Evolutionary conservation across 2,888 invertebrate species (phyloP).

Genomic region (Periphyllus acericola): DNA sequence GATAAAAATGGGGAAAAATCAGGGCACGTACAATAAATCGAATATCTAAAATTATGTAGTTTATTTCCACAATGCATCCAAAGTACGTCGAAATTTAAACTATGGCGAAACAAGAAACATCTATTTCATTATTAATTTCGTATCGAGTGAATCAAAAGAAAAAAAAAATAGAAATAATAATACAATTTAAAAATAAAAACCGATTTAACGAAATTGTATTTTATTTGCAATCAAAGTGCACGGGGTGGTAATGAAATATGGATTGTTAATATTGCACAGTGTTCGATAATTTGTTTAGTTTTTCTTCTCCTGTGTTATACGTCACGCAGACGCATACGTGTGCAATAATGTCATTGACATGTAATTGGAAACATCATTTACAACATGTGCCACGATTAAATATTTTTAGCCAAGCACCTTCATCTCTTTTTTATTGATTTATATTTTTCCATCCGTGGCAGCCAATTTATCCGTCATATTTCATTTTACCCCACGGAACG

Average conservation of each 20-base stretch:
- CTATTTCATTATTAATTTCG: too few species aligned
- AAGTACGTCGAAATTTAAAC: too few species aligned
- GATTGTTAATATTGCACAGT: background rate
- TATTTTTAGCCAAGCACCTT: background rate
- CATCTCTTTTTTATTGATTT: conserved; percentile 10
- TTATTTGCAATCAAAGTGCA: background rate
- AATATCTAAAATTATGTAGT: too few species aligned
- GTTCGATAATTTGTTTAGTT: background rate
- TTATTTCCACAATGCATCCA: too few species aligned
- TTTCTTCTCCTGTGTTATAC: background rate
- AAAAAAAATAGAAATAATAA: too few species aligned
- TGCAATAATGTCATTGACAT: conserved; percentile 1
- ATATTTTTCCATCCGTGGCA: conserved; percentile 29
- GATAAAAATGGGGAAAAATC: too few species aligned
- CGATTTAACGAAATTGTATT: background rate
- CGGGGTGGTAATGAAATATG: background rate
- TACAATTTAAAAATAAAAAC: conserved; percentile 14
- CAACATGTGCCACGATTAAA: conserved; percentile 15
- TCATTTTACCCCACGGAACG: conserved; percentile 17
- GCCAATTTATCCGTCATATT: conserved; percentile 44
- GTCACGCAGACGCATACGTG: background rate
- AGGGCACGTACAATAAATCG: too few species aligned
- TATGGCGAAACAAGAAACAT: too few species aligned
- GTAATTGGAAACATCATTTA: conserved; percentile 38
- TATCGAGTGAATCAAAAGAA: too few species aligned